Conservation (phyloP, 2,113 vertebrate genomes). For the Myotis yumanensis region DNA sequence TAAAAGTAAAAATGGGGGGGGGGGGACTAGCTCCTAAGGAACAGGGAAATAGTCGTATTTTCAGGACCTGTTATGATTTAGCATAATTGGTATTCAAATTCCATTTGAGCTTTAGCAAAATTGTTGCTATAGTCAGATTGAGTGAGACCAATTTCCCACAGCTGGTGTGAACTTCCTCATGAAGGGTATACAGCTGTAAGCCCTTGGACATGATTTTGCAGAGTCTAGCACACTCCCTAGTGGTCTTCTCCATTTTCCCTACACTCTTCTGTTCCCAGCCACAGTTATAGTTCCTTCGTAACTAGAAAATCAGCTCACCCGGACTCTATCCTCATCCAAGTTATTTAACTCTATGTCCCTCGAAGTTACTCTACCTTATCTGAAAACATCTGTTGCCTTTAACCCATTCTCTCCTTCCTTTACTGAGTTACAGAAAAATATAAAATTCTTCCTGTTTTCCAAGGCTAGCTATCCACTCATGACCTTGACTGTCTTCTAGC, state of each 20-base stretch:
- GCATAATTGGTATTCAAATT: constrained; percentile 16
- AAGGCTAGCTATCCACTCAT: neutral
- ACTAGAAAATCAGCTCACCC: neutral
- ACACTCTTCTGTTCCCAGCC: neutral
- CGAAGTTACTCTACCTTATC: neutral
- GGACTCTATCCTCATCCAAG: neutral
- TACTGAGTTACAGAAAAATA: neutral
- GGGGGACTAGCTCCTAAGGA: neutral
- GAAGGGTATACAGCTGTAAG: constrained; percentile 22
- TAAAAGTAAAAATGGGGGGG: constrained; percentile 45
- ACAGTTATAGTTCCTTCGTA: neutral
- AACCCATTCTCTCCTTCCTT: neutral
- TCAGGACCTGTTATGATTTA: constrained; percentile 26
- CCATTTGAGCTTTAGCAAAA: constrained; percentile 33
- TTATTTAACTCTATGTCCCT: neutral
- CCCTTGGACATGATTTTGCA: neutral
- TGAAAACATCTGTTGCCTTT: neutral
- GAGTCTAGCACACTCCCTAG: neutral
- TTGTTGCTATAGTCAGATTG: neutral
- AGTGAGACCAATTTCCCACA: constrained; percentile 47
- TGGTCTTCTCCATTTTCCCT: neutral
- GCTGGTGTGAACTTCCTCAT: constrained; percentile 24
- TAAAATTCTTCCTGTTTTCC: neutral
- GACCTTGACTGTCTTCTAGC: neutral
- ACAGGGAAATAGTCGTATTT: neutral